Conservation (phyloP, 2,113 vertebrate species). For the Mesoclemmys tuberculata region DNA sequence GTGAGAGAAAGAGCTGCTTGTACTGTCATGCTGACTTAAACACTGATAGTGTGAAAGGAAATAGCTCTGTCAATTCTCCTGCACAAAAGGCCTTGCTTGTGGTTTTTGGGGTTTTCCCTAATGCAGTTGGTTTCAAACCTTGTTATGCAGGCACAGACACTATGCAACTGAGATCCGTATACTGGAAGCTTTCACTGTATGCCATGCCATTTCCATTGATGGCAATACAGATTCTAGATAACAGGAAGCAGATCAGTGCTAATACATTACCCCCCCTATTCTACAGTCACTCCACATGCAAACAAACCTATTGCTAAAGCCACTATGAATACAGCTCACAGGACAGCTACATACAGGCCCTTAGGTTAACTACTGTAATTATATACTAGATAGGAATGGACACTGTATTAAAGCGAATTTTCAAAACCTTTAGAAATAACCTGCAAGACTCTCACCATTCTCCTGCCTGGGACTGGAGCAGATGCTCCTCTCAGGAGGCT, state of each 20-base stretch:
- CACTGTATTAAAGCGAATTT: neutral
- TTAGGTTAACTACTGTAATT: neutral
- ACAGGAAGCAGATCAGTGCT: neutral
- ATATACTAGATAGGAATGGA: neutral
- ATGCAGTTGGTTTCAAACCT: neutral
- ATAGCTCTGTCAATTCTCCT: neutral
- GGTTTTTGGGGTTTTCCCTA: constrained; percentile 30
- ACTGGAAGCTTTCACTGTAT: neutral
- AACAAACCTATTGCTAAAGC: neutral
- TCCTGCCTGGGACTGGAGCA: neutral
- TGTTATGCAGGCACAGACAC: neutral
- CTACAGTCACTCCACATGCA: too few relatives aligned
- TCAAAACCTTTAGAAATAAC: neutral
- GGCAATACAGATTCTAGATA: neutral
- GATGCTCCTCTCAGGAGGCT: neutral
- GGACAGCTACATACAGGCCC: too few relatives aligned
- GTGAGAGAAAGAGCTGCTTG: neutral
- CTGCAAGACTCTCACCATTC: too few relatives aligned
- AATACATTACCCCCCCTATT: neutral
- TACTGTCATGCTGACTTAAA: neutral
- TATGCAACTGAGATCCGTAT: neutral
- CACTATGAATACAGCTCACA: neutral
- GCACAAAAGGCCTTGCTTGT: neutral
- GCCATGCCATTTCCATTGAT: neutral
- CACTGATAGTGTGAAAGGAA: neutral